A percentile compares a stretch with the other conserved stretches of the same genome.
Evolutionary conservation across 2,113 vertebrate species (phyloP).

Genomic region (Pampusana beccarii): DNA sequence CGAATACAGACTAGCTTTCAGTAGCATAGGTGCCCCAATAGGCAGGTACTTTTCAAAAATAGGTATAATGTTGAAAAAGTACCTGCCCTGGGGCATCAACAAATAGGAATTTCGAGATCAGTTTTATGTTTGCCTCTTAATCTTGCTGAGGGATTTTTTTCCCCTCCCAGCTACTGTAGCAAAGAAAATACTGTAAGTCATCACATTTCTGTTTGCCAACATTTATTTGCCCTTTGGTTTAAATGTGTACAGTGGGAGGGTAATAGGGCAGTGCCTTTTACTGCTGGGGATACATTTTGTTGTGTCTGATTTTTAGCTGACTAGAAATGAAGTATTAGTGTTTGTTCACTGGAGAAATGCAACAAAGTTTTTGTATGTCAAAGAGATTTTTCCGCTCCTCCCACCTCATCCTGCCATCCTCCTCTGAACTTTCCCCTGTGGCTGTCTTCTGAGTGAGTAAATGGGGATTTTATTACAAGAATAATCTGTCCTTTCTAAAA

Average conservation of each 20-base stretch:
- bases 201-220: slow-evolving; percentile 71
- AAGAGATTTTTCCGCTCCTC: slow-evolving; percentile 16
- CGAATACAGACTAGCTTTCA: slow-evolving; percentile 11
- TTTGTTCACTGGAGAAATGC: slow-evolving; percentile 49
- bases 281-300: slow-evolving; percentile 69
- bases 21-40: not conserved
- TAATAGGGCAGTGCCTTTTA: slow-evolving; percentile 53
- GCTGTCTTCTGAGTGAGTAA: not conserved
- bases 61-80: slow-evolving; percentile 65
- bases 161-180: slow-evolving; percentile 67
- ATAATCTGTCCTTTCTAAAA: not conserved
- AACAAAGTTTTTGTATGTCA: slow-evolving; percentile 46
- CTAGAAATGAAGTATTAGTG: slow-evolving; percentile 60
- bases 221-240: slow-evolving; percentile 65
- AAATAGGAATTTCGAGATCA: slow-evolving; percentile 77
- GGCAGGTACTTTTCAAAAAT: slow-evolving; percentile 62
- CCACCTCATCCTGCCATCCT: not conserved
- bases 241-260: slow-evolving; percentile 20
- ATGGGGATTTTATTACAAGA: not conserved
- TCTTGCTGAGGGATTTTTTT: slow-evolving; percentile 68
- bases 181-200: slow-evolving; percentile 76
- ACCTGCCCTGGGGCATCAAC: slow-evolving; percentile 69
- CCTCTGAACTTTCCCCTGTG: not conserved
- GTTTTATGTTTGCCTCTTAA: slow-evolving; percentile 77
- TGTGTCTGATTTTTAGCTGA: slow-evolving; percentile 52